Evolutionary conservation across 2,113 vertebrate genomes (phyloP).

Genomic region (Murina feae): DNA sequence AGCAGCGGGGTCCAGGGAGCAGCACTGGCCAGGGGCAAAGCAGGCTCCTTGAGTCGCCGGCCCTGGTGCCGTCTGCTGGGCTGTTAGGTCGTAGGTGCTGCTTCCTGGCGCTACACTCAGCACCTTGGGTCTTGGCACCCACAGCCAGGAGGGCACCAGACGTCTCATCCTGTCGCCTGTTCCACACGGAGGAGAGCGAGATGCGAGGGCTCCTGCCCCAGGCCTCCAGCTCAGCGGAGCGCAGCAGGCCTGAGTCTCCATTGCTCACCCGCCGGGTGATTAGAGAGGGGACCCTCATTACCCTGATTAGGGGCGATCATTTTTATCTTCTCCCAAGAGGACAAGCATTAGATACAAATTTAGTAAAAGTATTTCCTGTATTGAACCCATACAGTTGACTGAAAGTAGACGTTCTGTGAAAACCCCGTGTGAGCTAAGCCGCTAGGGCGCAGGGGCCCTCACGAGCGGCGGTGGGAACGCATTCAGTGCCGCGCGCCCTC

Average conservation of each 20-base stretch:
- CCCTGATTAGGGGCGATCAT: neutral
- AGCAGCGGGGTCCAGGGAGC: no score
- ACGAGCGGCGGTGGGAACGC: no score
- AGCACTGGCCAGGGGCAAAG: neutral
- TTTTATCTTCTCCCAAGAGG: neutral
- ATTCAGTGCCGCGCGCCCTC: neutral
- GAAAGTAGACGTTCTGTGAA: neutral
- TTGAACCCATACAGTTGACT: neutral
- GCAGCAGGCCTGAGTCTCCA: rapidly evolving
- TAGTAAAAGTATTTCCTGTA: neutral
- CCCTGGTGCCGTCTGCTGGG: neutral
- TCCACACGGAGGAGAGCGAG: neutral
- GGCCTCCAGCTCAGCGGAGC: neutral
- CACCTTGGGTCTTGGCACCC: rapidly evolving
- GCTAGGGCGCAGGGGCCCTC: no score
- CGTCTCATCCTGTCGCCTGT: neutral
- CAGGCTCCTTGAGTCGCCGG: no score
- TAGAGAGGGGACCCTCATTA: neutral
- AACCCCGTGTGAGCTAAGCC: neutral
- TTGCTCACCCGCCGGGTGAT: neutral
- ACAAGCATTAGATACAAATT: neutral
- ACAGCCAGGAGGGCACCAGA: neutral
- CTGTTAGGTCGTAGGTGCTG: rapidly evolving
- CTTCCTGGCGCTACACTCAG: neutral
- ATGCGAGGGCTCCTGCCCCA: neutral